Conservation (phyloP, 2,797 vertebrate species). For the Coilia nasus region DNA sequence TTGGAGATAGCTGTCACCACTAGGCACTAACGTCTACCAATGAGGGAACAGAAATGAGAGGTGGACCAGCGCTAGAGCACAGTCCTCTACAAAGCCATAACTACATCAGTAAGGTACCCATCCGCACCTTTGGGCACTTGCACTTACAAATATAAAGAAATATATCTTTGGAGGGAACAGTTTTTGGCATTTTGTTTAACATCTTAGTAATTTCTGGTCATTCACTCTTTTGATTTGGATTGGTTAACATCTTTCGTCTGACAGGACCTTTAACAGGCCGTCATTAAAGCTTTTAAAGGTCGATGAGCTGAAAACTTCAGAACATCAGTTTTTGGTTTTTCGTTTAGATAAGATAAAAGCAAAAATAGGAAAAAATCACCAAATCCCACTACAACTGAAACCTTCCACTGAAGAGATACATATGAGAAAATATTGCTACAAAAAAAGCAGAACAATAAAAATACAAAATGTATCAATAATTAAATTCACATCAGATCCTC, state of each 20-base stretch:
- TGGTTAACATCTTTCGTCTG: slow-evolving; percentile 50
- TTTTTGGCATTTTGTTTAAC: slow-evolving; percentile 38
- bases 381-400: slow-evolving; percentile 69
- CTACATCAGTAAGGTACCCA: slow-evolving; percentile 68
- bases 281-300: slow-evolving; percentile 77
- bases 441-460: slow-evolving; percentile 64
- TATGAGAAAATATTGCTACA: slow-evolving; percentile 45
- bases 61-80: slow-evolving; percentile 75
- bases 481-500: slow-evolving; percentile 39
- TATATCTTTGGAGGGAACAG: slow-evolving; percentile 74
- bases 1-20: slow-evolving; percentile 82
- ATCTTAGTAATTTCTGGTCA: slow-evolving; percentile 45
- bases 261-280: slow-evolving; percentile 71
- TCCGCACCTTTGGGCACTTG: slow-evolving; percentile 67
- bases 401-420: slow-evolving; percentile 61
- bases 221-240: slow-evolving; percentile 71
- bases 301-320: slow-evolving; percentile 66
- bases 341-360: slow-evolving; percentile 61
- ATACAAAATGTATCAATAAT: slow-evolving; percentile 47
- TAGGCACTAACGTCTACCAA: slow-evolving; percentile 69
- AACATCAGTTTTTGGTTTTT: slow-evolving; percentile 37
- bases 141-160: slow-evolving; percentile 70
- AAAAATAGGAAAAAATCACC: slow-evolving; percentile 57
- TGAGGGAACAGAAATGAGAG: slow-evolving; percentile 65
- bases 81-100: slow-evolving; percentile 69